phyloP scores from a whole-genome alignment of 2,888 invertebrate genomes.

The Nudaria mundana region DNA sequence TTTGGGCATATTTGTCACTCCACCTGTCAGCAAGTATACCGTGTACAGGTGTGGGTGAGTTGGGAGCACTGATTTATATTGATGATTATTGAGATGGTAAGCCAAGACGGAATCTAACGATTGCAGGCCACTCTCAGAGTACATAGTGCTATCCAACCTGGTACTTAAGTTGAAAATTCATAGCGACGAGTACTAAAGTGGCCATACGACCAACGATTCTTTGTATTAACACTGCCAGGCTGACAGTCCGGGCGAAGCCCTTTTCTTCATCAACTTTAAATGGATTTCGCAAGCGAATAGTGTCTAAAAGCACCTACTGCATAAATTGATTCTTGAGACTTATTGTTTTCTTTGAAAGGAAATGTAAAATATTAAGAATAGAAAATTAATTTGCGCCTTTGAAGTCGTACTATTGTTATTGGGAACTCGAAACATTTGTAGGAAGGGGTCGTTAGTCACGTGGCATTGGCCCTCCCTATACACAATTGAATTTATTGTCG shows the following conservation, averaged over 20 bases:
- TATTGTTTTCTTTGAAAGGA: slow-evolving; percentile 5
- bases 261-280: background rate
- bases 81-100: too few relatives aligned
- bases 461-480: slow-evolving; percentile 22
- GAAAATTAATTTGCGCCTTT: slow-evolving; percentile 27
- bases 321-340: background rate
- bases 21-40: too few relatives aligned
- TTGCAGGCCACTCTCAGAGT: too few relatives aligned
- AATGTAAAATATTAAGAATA: slow-evolving; percentile 16
- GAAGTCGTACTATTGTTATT: slow-evolving; percentile 19
- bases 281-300: background rate
- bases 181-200: too few relatives aligned
- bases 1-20: too few relatives aligned
- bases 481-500: slow-evolving; percentile 37
- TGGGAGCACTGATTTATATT: too few relatives aligned
- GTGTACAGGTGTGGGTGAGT: too few relatives aligned
- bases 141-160: too few relatives aligned
- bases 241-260: background rate
- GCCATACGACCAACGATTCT: too few relatives aligned
- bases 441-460: slow-evolving; percentile 29
- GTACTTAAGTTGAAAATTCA: too few relatives aligned
- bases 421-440: slow-evolving; percentile 19
- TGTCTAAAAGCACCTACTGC: background rate
- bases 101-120: too few relatives aligned
- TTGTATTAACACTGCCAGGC: too few relatives aligned